Conservation (phyloP, 2,113 vertebrate species). For the Macrotus californicus region DNA sequence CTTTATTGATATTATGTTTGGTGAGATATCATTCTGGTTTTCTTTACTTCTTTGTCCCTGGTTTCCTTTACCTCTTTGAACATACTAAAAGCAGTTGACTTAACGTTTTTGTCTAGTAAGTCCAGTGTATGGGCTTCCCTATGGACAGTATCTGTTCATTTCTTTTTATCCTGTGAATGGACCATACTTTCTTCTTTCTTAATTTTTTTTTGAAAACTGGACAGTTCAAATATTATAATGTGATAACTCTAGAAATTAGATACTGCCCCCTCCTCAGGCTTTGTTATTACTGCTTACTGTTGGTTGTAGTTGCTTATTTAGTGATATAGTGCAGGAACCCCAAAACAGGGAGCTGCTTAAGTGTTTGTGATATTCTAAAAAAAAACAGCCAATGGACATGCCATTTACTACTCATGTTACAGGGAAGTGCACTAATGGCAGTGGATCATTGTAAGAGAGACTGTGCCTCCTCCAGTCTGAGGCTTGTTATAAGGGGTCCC, state of each 20-base stretch:
- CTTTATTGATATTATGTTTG: neutral
- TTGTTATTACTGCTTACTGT: neutral
- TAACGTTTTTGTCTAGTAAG: neutral
- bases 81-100: neutral
- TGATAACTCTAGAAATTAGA: neutral
- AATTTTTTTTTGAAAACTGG: constrained; percentile 6
- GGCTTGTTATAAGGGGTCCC: no score
- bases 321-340: neutral
- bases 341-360: no score
- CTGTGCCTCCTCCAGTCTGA: no score
- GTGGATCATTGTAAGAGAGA: no score
- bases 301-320: neutral
- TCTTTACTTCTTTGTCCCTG: neutral
- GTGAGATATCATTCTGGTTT: neutral
- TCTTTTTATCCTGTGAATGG: neutral
- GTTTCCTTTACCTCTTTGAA: neutral
- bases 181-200: neutral
- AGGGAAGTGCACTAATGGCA: no score
- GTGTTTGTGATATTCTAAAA: no score
- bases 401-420: no score
- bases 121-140: neutral
- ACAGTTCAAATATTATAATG: neutral
- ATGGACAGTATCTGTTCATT: neutral
- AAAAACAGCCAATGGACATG: no score
- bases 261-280: neutral